Evolutionary conservation across 2,888 invertebrate genomes (phyloP), one percentile per base, ranked within the genome.

Genomic region (Hydroisotoma schaefferi): DNA sequence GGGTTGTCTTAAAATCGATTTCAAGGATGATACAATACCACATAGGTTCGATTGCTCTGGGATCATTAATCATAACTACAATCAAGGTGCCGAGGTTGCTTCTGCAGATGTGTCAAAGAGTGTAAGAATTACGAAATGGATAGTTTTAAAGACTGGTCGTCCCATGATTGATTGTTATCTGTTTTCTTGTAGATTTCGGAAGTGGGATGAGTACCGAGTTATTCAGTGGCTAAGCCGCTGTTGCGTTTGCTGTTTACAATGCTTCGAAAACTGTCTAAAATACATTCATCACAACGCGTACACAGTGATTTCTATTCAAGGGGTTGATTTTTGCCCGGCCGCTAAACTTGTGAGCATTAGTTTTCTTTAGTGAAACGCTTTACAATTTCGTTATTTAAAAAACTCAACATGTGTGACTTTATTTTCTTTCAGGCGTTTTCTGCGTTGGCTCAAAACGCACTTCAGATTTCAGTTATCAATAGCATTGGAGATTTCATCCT

Each of bases 231-330:
- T 86, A 44, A 78, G 87, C 12, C 87, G 86, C 74, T 85, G 87
- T 73, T 94, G 94, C 73, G 87, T 89, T 69, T 94, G 94, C 74
- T 93, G 94, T 74, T 88, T 94, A 74, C 90, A 88, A 77, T 87
- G 90, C 74, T 81, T 95, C 69, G 95, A 95, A 76, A 91, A 88
- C 76, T 93, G 93, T 75, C 87, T 95, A 68, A 85, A 90, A 33
- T 94, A 89, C 75, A 81, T 97, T 74, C 94, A 94, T 77, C 92
- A 93, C 75, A 95, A 95, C 77, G 94, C 94, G 0, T 95, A 94
- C 75, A 93, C 94, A 0, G 89, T 94, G 49, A 88, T 94, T 62
- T 92, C 94, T 10, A 92, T 94, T 73, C 90, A 92, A 77, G 88
- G 94, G 55, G 87, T 87, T 61, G 86, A 88, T 76, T 94, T 94